Evolutionary conservation across 2,888 invertebrate species (phyloP).

Genomic region (Lissonota sp.): DNA sequence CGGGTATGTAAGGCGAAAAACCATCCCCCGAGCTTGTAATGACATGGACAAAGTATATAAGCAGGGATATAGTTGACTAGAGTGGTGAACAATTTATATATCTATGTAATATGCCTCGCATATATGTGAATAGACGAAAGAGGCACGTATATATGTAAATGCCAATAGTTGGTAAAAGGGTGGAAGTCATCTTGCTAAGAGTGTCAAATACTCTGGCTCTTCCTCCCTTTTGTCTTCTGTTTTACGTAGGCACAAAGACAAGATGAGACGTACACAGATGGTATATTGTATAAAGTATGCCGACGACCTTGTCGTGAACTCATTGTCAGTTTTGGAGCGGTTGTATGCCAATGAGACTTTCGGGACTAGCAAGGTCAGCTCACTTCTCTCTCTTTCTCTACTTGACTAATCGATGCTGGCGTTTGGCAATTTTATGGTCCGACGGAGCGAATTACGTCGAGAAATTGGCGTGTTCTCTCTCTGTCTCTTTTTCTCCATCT

Average conservation of each 20-base stretch:
- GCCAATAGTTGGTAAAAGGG: no score
- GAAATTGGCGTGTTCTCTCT: slow-evolving; percentile 53
- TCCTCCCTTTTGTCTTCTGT: no score
- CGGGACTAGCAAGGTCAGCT: slow-evolving; percentile 47
- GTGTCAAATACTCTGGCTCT: no score
- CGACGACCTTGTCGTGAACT: slow-evolving; percentile 22
- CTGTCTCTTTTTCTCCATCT: background rate
- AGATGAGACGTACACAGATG: slow-evolving; percentile 5
- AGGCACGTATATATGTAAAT: slow-evolving; percentile 2
- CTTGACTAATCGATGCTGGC: slow-evolving; percentile 69
- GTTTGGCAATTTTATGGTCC: slow-evolving; percentile 75
- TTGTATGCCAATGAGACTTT: slow-evolving; percentile 21
- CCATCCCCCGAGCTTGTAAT: slow-evolving; percentile 18
- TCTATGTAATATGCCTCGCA: background rate
- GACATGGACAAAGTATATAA: background rate
- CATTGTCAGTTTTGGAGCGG: slow-evolving; percentile 23
- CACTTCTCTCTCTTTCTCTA: slow-evolving; percentile 17
- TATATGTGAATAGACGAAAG: slow-evolving; percentile 10
- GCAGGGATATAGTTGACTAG: background rate
- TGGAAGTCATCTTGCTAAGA: no score
- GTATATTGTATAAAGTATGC: slow-evolving; percentile 18
- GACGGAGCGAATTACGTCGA: slow-evolving; percentile 69
- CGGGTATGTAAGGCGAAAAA: slow-evolving; percentile 7
- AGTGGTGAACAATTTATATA: slow-evolving; percentile 1
- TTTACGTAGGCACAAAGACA: background rate